These are phyloP conservation scores for Dryoscopus gambensis DNA, from an alignment of 2,113 vertebrate genomes.

Conservation along the genomic window DNA sequence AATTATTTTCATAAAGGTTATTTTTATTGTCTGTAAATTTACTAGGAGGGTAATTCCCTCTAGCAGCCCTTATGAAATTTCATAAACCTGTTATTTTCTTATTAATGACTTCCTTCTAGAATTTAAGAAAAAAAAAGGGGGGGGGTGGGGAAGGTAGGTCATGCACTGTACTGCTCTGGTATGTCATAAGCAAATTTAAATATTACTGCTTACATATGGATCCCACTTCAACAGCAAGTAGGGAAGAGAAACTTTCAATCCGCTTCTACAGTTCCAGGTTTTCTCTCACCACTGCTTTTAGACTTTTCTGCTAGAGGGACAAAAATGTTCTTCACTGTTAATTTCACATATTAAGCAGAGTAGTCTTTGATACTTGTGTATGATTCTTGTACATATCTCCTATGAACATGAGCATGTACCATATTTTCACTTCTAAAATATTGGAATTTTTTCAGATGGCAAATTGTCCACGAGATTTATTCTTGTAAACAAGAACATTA, in stretches of 20 bases:
- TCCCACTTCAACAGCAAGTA: background rate
- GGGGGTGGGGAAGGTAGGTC: background rate
- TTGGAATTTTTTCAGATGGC: background rate
- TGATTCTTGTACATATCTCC: background rate
- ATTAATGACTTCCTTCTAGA: background rate
- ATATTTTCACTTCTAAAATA: background rate
- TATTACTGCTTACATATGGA: background rate
- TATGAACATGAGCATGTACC: background rate
- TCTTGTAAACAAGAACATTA: background rate
- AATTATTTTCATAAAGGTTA: background rate
- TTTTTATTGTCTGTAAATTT: background rate
- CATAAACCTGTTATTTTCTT: background rate
- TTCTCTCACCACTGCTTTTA: background rate
- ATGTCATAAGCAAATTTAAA: background rate
- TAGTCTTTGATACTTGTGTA: background rate
- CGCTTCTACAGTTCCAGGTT: background rate
- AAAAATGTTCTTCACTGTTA: background rate
- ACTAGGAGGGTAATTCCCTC: background rate
- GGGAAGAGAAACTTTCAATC: background rate
- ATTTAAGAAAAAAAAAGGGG: background rate
- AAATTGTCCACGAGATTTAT: background rate
- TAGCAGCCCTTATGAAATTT: background rate
- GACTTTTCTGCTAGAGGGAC: background rate
- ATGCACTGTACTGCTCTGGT: background rate
- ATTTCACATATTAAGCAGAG: background rate